phyloP scores from a whole-genome alignment of 2,888 invertebrate genomes.

The Atrina japonica region DNA sequence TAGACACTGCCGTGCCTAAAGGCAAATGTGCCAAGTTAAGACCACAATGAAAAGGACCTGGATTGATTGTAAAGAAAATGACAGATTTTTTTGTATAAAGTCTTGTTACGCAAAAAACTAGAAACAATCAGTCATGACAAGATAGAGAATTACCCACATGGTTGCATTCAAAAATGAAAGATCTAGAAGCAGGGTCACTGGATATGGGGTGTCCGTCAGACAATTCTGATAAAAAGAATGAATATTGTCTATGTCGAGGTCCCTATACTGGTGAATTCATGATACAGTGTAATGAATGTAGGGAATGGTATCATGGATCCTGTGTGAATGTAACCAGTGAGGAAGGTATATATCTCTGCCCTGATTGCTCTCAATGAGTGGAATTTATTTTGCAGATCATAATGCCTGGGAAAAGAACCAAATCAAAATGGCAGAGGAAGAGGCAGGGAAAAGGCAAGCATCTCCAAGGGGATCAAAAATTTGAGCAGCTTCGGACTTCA shows the following conservation, averaged over 20 bases:
- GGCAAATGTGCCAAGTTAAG: constrained; percentile 14
- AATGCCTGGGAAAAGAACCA: not conserved
- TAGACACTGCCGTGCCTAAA: constrained; percentile 10
- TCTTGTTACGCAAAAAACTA: not conserved
- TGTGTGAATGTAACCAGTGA: not conserved
- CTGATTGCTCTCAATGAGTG: not conserved
- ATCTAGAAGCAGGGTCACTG: not conserved
- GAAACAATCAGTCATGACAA: constrained; percentile 17
- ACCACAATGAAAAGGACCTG: constrained; percentile 27
- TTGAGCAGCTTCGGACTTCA: not conserved
- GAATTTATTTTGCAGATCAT: not conserved
- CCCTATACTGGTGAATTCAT: constrained; percentile 20
- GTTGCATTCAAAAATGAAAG: not conserved
- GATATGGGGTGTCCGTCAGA: not conserved
- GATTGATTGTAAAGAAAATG: constrained; percentile 1
- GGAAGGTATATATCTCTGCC: not conserved
- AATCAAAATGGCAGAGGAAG: not conserved
- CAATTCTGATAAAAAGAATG: not conserved
- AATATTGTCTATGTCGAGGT: constrained; percentile 15
- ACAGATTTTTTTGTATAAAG: constrained; percentile 8
- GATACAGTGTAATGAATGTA: constrained; percentile 18
- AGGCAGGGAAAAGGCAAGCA: not conserved
- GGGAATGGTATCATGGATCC: constrained; percentile 17
- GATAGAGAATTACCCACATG: constrained; percentile 15
- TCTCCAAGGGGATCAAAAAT: not conserved